These are phyloP conservation scores for Turdus rufiventris DNA, from an alignment of 2,113 vertebrate genomes.

Conservation along the genomic window DNA sequence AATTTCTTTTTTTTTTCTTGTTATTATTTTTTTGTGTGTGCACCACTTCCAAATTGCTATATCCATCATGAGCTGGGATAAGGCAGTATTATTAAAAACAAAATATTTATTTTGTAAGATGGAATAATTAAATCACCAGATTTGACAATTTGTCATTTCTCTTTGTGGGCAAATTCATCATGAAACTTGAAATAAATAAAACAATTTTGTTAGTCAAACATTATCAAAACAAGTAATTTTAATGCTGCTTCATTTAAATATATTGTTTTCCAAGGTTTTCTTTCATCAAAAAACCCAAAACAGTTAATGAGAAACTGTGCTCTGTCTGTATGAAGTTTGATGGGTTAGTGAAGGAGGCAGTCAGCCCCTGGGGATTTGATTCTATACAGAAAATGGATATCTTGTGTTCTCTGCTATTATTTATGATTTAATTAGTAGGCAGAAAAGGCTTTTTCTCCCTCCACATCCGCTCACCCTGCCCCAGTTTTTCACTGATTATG, in stretches of 20 bases:
- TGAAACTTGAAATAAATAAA: background rate
- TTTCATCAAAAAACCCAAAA: background rate
- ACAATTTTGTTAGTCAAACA: fast-evolving
- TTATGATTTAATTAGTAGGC: background rate
- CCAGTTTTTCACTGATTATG: background rate
- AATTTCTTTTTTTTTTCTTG: too few relatives aligned
- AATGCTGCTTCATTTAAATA: background rate
- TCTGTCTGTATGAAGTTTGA: background rate
- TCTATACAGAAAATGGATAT: background rate
- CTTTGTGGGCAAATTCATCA: background rate
- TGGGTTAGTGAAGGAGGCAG: background rate
- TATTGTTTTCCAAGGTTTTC: background rate
- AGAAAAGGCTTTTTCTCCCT: background rate
- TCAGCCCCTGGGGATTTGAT: background rate
- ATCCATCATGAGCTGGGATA: background rate
- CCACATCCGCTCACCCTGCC: background rate
- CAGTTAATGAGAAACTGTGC: background rate
- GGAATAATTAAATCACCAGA: background rate
- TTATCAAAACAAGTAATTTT: background rate
- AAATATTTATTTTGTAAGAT: background rate
- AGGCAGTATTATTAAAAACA: background rate
- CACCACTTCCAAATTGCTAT: background rate
- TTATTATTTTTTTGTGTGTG: background rate
- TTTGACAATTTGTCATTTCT: background rate
- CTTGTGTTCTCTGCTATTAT: background rate